Percentiles rank a stretch among this genome's conserved stretches.
Evolutionary conservation across 2,797 vertebrate genomes (phyloP).

Genomic region (Knipowitschia caucasica): DNA sequence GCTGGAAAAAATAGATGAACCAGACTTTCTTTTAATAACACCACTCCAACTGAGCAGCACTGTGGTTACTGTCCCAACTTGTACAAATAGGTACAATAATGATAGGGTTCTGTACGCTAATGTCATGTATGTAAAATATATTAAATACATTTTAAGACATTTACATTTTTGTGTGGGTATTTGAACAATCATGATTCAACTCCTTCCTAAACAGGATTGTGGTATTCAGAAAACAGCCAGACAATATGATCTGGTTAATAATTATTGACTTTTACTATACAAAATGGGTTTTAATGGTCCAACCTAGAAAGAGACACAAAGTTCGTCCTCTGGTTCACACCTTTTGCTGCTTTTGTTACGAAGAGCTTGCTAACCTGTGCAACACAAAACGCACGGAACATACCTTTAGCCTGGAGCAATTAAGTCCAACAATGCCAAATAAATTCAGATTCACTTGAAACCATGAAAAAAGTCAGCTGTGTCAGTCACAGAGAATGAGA

Average conservation of each 20-base stretch:
- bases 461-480: no score
- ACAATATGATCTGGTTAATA: no score
- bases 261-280: background rate
- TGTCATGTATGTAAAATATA: background rate
- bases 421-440: slow-evolving; percentile 24
- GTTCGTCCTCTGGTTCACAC: background rate
- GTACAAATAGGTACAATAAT: background rate
- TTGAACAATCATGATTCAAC: background rate
- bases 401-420: slow-evolving; percentile 16
- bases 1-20: slow-evolving; percentile 40
- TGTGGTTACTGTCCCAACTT: slow-evolving; percentile 2
- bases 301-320: background rate
- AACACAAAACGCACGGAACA: slow-evolving; percentile 20
- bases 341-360: no score
- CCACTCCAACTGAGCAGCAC: slow-evolving; percentile 35
- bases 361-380: slow-evolving; percentile 17
- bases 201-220: no score
- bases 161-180: no score
- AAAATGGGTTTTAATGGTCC: background rate
- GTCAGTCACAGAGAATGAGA: no score
- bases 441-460: slow-evolving; percentile 17
- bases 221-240: no score
- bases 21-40: slow-evolving; percentile 18
- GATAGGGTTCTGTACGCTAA: background rate
- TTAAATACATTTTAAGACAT: no score